Evolutionary conservation across 1,140 invertebrate species (phyloP).

Genomic region (Copidosoma floridanum): DNA sequence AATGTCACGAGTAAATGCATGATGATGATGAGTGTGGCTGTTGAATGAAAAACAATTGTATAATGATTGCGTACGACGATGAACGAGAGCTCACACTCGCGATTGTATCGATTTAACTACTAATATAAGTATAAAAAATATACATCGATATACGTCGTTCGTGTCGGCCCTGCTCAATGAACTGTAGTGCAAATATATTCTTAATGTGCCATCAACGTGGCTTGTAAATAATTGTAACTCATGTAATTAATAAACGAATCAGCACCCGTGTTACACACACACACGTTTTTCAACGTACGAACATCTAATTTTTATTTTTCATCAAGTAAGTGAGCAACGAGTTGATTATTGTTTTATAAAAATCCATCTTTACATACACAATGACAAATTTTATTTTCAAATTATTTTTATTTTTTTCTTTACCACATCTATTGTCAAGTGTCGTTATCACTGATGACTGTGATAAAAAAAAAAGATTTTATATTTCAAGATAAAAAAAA

Average conservation of each 20-base stretch:
- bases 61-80: no score
- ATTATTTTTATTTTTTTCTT: slow-evolving; percentile 19
- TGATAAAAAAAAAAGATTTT: slow-evolving; percentile 49
- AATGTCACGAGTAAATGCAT: slow-evolving; percentile 34
- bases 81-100: neutral
- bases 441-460: slow-evolving; percentile 46
- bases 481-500: slow-evolving; percentile 14
- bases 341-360: slow-evolving; percentile 23
- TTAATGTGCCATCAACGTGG: slow-evolving; percentile 55
- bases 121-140: slow-evolving; percentile 15
- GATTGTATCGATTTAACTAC: slow-evolving; percentile 14
- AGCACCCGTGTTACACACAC: slow-evolving; percentile 26
- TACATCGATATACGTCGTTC: slow-evolving; percentile 8
- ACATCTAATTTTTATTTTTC: slow-evolving; percentile 19
- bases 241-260: slow-evolving; percentile 33
- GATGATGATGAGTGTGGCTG: slow-evolving; percentile 12
- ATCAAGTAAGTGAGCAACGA: slow-evolving; percentile 4
- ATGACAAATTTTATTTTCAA: neutral
- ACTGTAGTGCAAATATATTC: slow-evolving; percentile 51
- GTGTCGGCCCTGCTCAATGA: slow-evolving; percentile 28
- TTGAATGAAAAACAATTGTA: neutral
- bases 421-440: slow-evolving; percentile 3
- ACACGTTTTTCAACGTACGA: slow-evolving; percentile 31
- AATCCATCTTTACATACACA: slow-evolving; percentile 16
- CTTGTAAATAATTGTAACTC: slow-evolving; percentile 54